Percentiles rank a stretch among this genome's conserved stretches.
Conservation (phyloP, 2,888 invertebrate genomes). For the Sphaerophoria rueppellii region DNA sequence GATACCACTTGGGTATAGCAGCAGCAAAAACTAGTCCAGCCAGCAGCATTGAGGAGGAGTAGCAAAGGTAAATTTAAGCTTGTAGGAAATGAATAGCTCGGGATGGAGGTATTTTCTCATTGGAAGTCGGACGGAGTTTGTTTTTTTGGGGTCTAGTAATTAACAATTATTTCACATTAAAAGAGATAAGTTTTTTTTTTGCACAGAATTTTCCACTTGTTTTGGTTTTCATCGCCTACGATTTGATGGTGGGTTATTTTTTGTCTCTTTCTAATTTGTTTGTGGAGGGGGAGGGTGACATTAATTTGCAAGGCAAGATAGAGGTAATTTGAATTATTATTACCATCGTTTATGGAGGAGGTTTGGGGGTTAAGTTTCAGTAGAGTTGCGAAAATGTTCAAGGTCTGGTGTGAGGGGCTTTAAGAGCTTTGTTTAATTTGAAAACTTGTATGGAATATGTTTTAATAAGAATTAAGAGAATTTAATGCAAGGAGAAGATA, state of each 20-base stretch:
- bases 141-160: constrained; percentile 53
- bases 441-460: not conserved
- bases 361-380: constrained; percentile 47
- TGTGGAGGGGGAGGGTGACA: constrained; percentile 9
- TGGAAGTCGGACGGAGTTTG: not conserved
- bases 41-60: not conserved
- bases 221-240: constrained; percentile 18
- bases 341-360: constrained; percentile 12
- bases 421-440: constrained; percentile 7
- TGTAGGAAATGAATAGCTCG: constrained; percentile 4
- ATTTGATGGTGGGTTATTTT: not conserved
- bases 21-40: constrained; percentile 16
- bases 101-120: not conserved
- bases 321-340: constrained; percentile 64
- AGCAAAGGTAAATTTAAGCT: not conserved
- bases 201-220: constrained; percentile 23
- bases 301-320: constrained; percentile 54
- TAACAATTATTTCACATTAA: constrained; percentile 71
- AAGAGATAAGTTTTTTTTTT: constrained; percentile 50
- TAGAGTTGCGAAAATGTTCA: constrained; percentile 13
- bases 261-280: not conserved
- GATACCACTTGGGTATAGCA: constrained; percentile 20
- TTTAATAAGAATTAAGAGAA: not conserved
- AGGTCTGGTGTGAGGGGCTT: not conserved
- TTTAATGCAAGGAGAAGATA: too few relatives aligned